Conservation (phyloP, 92 coral and sea anemone species). For the Meandrina meandrites region DNA sequence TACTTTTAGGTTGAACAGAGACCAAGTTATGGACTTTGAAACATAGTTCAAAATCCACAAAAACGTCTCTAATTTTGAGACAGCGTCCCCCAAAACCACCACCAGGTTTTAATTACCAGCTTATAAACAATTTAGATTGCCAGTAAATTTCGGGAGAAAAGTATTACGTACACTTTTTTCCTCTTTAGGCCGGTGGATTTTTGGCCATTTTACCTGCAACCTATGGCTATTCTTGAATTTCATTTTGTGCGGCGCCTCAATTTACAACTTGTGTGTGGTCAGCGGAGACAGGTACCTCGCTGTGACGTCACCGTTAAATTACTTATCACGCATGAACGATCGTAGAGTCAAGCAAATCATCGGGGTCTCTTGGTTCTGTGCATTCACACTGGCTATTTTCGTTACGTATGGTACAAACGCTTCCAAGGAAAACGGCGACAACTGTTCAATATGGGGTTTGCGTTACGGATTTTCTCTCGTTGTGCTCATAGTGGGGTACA, state of each 20-base stretch:
- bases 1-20: too few species aligned
- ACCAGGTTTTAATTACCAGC: too few species aligned
- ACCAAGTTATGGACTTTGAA: too few species aligned
- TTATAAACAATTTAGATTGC: too few species aligned
- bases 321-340: constrained; percentile 62
- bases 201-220: constrained; percentile 66
- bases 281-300: constrained; percentile 88
- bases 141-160: too few species aligned
- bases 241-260: constrained; percentile 67
- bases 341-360: constrained; percentile 53
- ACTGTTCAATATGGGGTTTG: constrained; percentile 58
- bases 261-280: constrained; percentile 75
- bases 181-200: constrained; percentile 71
- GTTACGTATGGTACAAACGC: constrained; percentile 36
- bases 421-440: constrained; percentile 28
- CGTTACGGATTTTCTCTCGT: constrained; percentile 41
- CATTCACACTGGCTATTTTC: constrained; percentile 23
- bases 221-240: constrained; percentile 65
- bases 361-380: constrained; percentile 52
- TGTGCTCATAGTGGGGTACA: constrained; percentile 26
- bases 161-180: neutral
- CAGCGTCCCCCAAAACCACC: too few species aligned
- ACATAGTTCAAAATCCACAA: too few species aligned
- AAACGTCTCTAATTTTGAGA: too few species aligned
- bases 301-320: constrained; percentile 80